Percentiles rank a stretch among this genome's conserved stretches.
Evolutionary conservation across 2,888 invertebrate genomes (phyloP).

Genomic region (Taphrorychus bicolor): DNA sequence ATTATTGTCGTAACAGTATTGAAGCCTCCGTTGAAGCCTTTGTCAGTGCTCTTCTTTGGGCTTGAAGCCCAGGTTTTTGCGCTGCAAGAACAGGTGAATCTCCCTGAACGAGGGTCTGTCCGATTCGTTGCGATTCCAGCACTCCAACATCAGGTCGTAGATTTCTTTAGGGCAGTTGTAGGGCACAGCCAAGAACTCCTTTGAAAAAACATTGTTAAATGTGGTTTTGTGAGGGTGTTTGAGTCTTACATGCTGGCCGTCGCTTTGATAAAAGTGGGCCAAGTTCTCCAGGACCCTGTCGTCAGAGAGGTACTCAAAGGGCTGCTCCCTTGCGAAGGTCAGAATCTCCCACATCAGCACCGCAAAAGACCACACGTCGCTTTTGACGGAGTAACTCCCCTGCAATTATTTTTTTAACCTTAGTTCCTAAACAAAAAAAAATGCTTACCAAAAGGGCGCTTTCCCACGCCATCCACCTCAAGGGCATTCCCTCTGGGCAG

Average conservation of each 20-base stretch:
- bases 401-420: constrained; percentile 52
- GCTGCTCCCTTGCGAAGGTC: constrained; percentile 82
- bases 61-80: constrained; percentile 72
- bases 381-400: constrained; percentile 83
- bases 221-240: not conserved
- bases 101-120: constrained; percentile 83
- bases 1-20: constrained; percentile 51
- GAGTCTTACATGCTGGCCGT: constrained; percentile 71
- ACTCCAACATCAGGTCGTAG: constrained; percentile 85
- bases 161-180: constrained; percentile 84
- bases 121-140: constrained; percentile 82
- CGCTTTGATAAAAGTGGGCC: constrained; percentile 78
- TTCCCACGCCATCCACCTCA: constrained; percentile 91
- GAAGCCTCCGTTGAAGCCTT: constrained; percentile 41
- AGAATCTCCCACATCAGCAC: constrained; percentile 89
- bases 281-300: constrained; percentile 85
- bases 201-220: constrained; percentile 19
- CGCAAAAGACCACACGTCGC: constrained; percentile 90
- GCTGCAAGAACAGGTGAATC: constrained; percentile 83
- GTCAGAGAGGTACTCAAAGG: constrained; percentile 80
- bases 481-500: constrained; percentile 70
- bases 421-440: not conserved
- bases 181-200: constrained; percentile 71
- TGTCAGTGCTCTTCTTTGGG: constrained; percentile 56
- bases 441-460: constrained; percentile 74